Evolutionary conservation across 2,113 vertebrate genomes (phyloP), one percentile per base, ranked within the genome.

Genomic region (Myxocyprinus asiaticus): DNA sequence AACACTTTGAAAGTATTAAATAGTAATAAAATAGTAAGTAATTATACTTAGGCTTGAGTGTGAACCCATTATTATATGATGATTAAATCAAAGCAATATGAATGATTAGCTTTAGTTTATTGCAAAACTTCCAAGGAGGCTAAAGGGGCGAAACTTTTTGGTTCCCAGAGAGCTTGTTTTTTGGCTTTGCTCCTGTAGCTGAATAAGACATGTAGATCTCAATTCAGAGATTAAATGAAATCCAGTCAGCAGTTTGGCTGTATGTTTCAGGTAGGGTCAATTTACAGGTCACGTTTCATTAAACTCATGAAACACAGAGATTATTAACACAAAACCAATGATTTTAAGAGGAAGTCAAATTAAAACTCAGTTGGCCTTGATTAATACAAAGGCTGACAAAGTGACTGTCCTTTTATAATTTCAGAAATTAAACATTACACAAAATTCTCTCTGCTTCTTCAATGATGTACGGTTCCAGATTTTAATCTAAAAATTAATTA

Each of bases 291-390:
- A 9, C 51, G 5, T 17, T 71, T 58, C 1, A 3, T 58, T 33
- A 33, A 33, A 33, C 22, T 33, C 1, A 33, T 1, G 3, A 33
- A 53, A 17, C 69, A 44, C 69, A 6, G 5, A 69, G 15, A 9
- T 51, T 68, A 33, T 45, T 72, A 10, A 59, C 55, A 45, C n/a
- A 59, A 59, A 45, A 22, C 53, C 55, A 59, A 59, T 8, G n/a
- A 45, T 59, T 72, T 91, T 88, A 91, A 84, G 78, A 81, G 70
- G 64, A 62, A 80, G 71, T 87, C 84, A 82, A 90, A 90, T 90
- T 88, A 90, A 85, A 86, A 86, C 82, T 85, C 79, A 78, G 12
- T 80, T 58, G 80, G 81, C 76, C 81, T 2, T 58, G 79, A 77
- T 84, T 85, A 84, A 90, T 84, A 86, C 85, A 61, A 50, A 67